A percentile compares a stretch with the other conserved stretches of the same genome.
Conservation (phyloP, 2,888 invertebrate species). For the Sericinus montela region DNA sequence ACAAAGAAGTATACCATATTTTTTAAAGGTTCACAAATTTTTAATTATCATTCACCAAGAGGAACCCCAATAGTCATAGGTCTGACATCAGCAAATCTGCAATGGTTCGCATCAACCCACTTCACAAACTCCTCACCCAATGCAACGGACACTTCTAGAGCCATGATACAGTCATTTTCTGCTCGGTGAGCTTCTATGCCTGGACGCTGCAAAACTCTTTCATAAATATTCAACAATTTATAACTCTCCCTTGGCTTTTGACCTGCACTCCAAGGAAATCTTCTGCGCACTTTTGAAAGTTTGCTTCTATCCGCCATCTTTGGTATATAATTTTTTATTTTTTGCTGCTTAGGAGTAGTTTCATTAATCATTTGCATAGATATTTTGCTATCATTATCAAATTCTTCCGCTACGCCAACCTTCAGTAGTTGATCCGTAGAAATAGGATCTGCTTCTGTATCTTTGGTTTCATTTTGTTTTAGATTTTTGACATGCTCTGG, state of each 20-base stretch:
- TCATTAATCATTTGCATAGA: conserved; percentile 42
- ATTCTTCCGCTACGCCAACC: conserved; percentile 1
- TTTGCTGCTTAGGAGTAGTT: conserved; percentile 37
- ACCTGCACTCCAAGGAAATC: conserved; percentile 39
- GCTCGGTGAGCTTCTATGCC: conserved; percentile 79
- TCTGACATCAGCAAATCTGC: conserved; percentile 43
- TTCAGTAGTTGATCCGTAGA: not conserved
- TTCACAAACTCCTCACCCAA: conserved; percentile 77
- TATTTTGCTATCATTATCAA: conserved; percentile 21
- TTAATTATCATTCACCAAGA: conserved; percentile 26
- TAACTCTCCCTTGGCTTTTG: conserved; percentile 52
- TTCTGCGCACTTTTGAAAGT: conserved; percentile 32
- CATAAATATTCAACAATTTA: conserved; percentile 77
- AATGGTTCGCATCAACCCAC: conserved; percentile 64
- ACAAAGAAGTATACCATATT: no score
- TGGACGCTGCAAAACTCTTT: conserved; percentile 65
- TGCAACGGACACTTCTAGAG: conserved; percentile 78
- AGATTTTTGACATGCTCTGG: not conserved
- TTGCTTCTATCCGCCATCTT: conserved; percentile 19
- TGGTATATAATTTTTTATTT: conserved; percentile 21
- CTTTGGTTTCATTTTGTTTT: not conserved
- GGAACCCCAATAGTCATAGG: conserved; percentile 54
- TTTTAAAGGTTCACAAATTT: no score
- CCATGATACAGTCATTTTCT: conserved; percentile 82
- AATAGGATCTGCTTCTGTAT: not conserved